Base-by-base conservation (phyloP, 2,888 invertebrate genomes). In the Cephus runcator region DNA sequence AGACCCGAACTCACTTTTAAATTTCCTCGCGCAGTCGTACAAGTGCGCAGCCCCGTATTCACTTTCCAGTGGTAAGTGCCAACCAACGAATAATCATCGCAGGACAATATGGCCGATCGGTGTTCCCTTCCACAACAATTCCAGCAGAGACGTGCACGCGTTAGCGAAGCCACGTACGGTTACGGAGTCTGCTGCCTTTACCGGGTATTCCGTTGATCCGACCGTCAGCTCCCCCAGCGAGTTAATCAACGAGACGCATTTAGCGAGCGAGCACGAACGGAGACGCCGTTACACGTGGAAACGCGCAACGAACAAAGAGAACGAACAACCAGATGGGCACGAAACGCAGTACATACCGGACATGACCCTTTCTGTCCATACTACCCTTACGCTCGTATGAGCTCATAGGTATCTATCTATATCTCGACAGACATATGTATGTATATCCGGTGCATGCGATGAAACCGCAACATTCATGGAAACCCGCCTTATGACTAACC, bases 161-260 rank as follows among this genome's bases (percentile, higher is more conserved):
- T 56, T 56, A 23, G 83, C 83, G 81, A 81, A 86, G 82, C 86
- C 85, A 85, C 78, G 86, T 11, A 56, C 9, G 9, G 71, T 71
- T 71, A 31, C 23, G 71, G 71, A 34, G 71, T 71, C 31, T 71
- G 33, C 71, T 33, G 33, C 71, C 71, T 82, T 79, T 77, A 80
- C 82, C 80, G 71, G 71, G 71, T 71, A 85, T 84, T 85, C 85
- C 85, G 84, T 84, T 82, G 83, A 80, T 69, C 76, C 69, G 74
- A 76, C 80, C 77, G 69, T 77, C 82, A 69, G 81, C 78, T 80
- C 82, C 83, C 82, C 83, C 80, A 80, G 83, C 86, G 85, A 85
- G 87, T 87, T 87, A 87, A 87, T 87, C 87, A 87, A 86, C 87
- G 86, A 81, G 85, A 86, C 86, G 84, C 86, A 85, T 87, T 83